Evolutionary conservation across 2,888 invertebrate species (phyloP).

Genomic region (Agonopterix subpropinquella): DNA sequence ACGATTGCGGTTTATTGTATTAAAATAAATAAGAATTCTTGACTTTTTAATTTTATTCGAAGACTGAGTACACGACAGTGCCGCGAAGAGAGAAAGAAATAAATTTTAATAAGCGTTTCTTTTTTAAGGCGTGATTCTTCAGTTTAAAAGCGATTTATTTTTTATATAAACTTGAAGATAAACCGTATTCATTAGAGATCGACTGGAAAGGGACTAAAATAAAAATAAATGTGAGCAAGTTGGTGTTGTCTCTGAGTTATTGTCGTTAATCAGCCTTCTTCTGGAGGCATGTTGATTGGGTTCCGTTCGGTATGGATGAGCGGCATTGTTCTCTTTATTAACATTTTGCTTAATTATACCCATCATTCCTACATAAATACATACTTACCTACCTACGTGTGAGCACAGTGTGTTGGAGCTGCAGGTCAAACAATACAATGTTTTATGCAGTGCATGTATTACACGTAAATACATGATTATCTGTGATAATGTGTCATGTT

Average conservation of each 20-base stretch:
- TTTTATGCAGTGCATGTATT: background rate
- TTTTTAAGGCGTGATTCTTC: constrained; percentile 76
- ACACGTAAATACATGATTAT: background rate
- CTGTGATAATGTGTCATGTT: background rate
- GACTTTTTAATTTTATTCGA: constrained; percentile 75
- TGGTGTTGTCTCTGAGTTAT: constrained; percentile 69
- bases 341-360: constrained; percentile 44
- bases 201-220: constrained; percentile 70
- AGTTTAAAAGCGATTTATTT: constrained; percentile 74
- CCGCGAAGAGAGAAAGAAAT: constrained; percentile 72
- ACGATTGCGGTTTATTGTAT: constrained; percentile 76
- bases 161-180: constrained; percentile 74
- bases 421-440: background rate
- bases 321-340: constrained; percentile 54
- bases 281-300: constrained; percentile 60
- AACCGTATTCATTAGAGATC: constrained; percentile 75
- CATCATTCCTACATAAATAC: background rate
- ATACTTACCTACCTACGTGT: background rate
- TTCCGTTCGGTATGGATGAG: constrained; percentile 28
- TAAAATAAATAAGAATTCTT: constrained; percentile 76
- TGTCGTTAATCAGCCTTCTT: constrained; percentile 66
- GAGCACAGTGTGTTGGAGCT: background rate
- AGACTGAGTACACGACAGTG: constrained; percentile 70
- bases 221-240: constrained; percentile 67
- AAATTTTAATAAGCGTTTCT: constrained; percentile 76